Conservation (phyloP, 2,113 vertebrate genomes). For the Saguinus midas region DNA sequence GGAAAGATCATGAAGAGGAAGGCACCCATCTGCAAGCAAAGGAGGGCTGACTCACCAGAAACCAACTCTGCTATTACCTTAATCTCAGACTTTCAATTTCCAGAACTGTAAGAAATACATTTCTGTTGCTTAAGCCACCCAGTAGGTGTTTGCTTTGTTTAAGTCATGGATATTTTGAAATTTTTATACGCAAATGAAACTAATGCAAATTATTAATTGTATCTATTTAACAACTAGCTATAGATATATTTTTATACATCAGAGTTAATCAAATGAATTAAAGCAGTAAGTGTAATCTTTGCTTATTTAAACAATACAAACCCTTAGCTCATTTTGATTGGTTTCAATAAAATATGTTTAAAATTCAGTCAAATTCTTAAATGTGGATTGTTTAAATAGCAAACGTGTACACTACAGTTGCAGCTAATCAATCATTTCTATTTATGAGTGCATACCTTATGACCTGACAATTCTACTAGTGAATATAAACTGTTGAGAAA, state of each 20-base stretch:
- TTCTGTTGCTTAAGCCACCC: not conserved
- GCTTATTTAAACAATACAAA: slow-evolving; percentile 24
- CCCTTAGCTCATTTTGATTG: slow-evolving; percentile 1
- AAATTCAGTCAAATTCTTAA: not conserved
- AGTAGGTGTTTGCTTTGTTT: not conserved
- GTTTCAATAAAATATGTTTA: slow-evolving; percentile 16
- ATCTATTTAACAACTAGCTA: not conserved
- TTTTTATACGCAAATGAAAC: not conserved
- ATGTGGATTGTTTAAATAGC: not conserved
- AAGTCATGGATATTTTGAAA: not conserved
- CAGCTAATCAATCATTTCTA: not conserved
- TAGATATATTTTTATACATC: not conserved
- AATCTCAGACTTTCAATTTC: not conserved
- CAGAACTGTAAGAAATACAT: not conserved
- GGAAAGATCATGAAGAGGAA: not conserved
- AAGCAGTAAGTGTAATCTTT: not conserved
- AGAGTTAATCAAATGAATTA: slow-evolving; percentile 13
- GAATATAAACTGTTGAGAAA: not conserved
- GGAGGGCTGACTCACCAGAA: not conserved
- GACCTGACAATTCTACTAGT: not conserved
- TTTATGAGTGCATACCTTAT: not conserved
- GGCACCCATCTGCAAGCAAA: not conserved
- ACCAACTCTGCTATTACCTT: not conserved
- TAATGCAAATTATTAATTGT: not conserved
- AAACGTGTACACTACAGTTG: slow-evolving; percentile 14